Conservation (phyloP, 2,113 vertebrate genomes). For the Oreochromis niloticus region DNA sequence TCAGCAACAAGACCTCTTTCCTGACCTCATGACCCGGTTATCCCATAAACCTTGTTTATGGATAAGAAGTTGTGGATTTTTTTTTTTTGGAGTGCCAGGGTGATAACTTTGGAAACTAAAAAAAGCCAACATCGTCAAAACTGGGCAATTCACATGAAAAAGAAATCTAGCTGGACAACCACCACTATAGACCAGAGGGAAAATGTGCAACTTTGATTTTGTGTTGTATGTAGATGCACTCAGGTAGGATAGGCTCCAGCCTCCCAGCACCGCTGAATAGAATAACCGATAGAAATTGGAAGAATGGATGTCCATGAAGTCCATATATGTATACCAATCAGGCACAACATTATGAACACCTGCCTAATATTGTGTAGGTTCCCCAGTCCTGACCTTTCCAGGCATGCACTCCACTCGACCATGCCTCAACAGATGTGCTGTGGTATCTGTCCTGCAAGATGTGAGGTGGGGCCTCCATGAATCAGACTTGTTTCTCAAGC, state of each 20-base stretch:
- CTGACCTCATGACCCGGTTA: rapidly evolving
- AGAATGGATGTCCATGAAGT: background rate
- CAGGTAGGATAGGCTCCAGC: background rate
- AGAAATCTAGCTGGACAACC: background rate
- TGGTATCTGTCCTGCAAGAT: rapidly evolving
- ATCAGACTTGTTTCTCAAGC: background rate
- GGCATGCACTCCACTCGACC: background rate
- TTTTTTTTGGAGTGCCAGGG: background rate
- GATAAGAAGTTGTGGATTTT: background rate
- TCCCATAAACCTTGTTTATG: background rate
- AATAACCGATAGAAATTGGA: background rate
- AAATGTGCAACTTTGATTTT: background rate
- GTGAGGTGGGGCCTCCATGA: background rate
- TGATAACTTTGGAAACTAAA: background rate
- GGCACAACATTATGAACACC: background rate
- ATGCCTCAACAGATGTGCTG: background rate
- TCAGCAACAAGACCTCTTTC: background rate
- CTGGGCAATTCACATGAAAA: background rate
- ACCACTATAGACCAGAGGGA: background rate
- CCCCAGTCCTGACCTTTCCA: background rate
- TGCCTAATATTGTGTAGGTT: background rate
- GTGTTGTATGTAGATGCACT: background rate
- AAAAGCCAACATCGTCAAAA: background rate
- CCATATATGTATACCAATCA: background rate
- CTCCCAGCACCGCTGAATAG: background rate